Conservation (phyloP, 2,888 invertebrate species). For the Hypomecis punctinalis region DNA sequence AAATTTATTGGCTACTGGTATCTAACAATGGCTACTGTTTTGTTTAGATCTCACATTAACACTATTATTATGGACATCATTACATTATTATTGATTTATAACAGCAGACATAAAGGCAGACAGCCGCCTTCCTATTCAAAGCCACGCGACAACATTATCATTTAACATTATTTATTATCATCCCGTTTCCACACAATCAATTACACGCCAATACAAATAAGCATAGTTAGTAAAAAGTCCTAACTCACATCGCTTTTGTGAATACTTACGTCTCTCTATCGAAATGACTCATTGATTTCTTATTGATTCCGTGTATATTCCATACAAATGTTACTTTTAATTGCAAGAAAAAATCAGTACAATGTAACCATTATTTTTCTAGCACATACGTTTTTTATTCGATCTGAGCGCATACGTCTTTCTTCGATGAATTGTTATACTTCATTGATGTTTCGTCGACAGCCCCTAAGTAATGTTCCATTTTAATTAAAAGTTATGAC, state of each 20-base stretch:
- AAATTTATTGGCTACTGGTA: conserved; percentile 1
- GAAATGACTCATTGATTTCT: conserved; percentile 4
- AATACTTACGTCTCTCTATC: conserved; percentile 4
- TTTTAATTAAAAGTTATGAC: conserved; percentile 83
- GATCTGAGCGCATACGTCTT: too few relatives aligned
- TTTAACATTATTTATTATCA: conserved; percentile 61
- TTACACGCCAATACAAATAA: conserved; percentile 67
- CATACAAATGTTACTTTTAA: neutral
- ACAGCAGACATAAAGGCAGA: conserved; percentile 43
- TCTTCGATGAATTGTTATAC: conserved; percentile 3
- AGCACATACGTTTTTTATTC: conserved; percentile 7
- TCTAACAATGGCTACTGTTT: conserved; percentile 16
- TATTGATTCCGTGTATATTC: neutral
- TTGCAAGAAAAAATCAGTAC: conserved; percentile 3
- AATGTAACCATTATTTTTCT: neutral
- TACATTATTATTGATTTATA: conserved; percentile 42
- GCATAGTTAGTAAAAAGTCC: neutral
- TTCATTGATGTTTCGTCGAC: conserved; percentile 51
- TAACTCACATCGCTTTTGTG: conserved; percentile 5
- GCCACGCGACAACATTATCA: conserved; percentile 69
- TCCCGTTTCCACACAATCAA: conserved; percentile 68
- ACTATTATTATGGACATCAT: conserved; percentile 35
- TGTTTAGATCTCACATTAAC: conserved; percentile 19
- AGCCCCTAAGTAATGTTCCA: conserved; percentile 70
- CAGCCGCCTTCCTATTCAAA: conserved; percentile 56